Conservation (phyloP, 2,888 invertebrate species). For the Dynastes grantii region DNA sequence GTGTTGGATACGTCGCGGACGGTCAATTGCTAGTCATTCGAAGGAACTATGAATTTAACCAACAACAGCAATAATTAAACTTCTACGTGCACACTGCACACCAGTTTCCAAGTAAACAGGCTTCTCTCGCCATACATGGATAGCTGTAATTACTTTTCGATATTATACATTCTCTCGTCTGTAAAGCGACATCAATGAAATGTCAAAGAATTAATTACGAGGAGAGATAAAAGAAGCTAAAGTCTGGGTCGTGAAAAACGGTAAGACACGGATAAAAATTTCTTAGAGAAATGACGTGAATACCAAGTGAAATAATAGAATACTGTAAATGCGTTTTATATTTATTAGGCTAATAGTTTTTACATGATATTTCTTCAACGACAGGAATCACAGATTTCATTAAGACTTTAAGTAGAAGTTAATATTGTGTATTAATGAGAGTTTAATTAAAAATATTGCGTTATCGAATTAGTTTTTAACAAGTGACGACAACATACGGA, state of each 20-base stretch:
- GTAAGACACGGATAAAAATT: conserved; percentile 3
- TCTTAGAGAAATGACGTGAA: neutral
- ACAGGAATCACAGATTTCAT: too few species aligned
- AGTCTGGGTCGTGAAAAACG: conserved; percentile 1
- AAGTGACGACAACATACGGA: too few species aligned
- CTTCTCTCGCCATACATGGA: conserved; percentile 38
- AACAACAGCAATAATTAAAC: conserved; percentile 28
- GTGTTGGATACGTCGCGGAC: too few species aligned
- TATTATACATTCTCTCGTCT: conserved; percentile 37
- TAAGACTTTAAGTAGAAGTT: too few species aligned
- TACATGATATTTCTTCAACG: too few species aligned
- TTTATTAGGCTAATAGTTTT: too few species aligned
- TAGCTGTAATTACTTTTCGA: conserved; percentile 37
- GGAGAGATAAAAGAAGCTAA: neutral
- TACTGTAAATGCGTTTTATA: too few species aligned
- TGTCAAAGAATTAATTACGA: conserved; percentile 33
- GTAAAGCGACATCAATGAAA: conserved; percentile 37
- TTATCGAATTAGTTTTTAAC: too few species aligned
- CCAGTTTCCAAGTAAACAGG: conserved; percentile 40
- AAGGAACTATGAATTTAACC: conserved; percentile 1
- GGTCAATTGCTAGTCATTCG: too few species aligned
- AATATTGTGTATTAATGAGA: too few species aligned
- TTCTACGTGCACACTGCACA: conserved; percentile 11
- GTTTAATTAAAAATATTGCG: too few species aligned
- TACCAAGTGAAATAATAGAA: neutral